phyloP scores from a whole-genome alignment of 2,797 vertebrate species.

The Chromis chromis region DNA sequence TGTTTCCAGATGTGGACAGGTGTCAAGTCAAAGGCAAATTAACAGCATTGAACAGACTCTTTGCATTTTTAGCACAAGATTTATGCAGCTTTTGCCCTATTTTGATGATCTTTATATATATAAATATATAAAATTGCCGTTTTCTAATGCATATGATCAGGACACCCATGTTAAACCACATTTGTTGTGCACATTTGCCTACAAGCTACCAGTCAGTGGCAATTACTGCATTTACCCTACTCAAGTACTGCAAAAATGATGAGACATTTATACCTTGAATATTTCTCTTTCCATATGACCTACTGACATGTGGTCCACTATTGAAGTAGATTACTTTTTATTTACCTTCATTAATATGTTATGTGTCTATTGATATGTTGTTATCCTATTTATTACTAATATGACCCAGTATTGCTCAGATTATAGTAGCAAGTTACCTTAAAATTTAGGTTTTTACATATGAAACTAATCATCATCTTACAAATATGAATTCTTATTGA shows the following conservation, averaged over 20 bases:
- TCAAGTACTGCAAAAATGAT: background rate
- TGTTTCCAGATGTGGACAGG: conserved; percentile 66
- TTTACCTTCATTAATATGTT: too few species aligned
- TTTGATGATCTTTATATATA: background rate
- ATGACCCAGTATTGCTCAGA: too few species aligned
- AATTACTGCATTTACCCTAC: too few species aligned
- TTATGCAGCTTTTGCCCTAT: background rate
- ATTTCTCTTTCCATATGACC: background rate
- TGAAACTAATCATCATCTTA: background rate
- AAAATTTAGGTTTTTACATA: background rate
- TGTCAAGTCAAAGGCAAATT: conserved; percentile 27
- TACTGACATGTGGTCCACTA: background rate
- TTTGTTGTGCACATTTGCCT: background rate
- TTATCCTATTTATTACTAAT: too few species aligned
- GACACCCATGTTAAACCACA: background rate
- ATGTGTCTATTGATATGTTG: too few species aligned
- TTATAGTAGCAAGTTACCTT: background rate
- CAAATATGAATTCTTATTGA: too few species aligned
- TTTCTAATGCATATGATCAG: background rate
- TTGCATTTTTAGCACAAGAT: background rate
- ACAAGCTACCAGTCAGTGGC: too few species aligned
- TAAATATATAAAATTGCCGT: background rate
- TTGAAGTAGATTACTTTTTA: background rate
- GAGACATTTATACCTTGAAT: background rate
- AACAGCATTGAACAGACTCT: background rate